Evolutionary conservation across 2,113 vertebrate species (phyloP).

Genomic region (Neodontobutis hainanensis): DNA sequence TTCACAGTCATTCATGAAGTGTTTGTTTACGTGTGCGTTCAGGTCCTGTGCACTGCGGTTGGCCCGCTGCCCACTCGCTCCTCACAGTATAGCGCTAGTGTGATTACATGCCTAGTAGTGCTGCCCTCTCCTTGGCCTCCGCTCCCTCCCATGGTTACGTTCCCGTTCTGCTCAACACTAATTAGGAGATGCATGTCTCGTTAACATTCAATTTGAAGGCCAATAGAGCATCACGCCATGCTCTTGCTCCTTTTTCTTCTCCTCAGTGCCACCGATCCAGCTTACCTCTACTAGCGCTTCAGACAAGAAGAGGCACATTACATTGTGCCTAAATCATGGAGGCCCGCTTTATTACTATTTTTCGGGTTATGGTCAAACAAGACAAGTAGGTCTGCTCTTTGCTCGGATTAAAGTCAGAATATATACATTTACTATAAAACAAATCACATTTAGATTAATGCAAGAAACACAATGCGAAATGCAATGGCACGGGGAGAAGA

Average conservation of each 20-base stretch:
- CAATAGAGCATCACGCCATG: slow-evolving; percentile 65
- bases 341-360: slow-evolving; percentile 1
- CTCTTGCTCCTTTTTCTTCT: slow-evolving; percentile 35
- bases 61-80: slow-evolving; percentile 67
- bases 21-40: slow-evolving; percentile 74
- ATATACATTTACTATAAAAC: slow-evolving; percentile 10
- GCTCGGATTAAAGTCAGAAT: neutral
- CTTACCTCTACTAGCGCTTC: slow-evolving; percentile 9
- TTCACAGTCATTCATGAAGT: slow-evolving; percentile 47
- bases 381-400: slow-evolving; percentile 6
- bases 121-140: slow-evolving; percentile 62
- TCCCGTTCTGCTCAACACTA: slow-evolving; percentile 71
- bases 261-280: slow-evolving; percentile 19
- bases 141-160: slow-evolving; percentile 57
- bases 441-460: slow-evolving; percentile 7
- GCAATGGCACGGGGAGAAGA: slow-evolving; percentile 17
- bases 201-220: slow-evolving; percentile 83
- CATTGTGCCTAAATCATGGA: slow-evolving; percentile 13
- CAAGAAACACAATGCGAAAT: slow-evolving; percentile 3
- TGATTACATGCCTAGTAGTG: slow-evolving; percentile 64
- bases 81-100: slow-evolving; percentile 49
- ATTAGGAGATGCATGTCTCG: slow-evolving; percentile 80
- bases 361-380: slow-evolving; percentile 15
- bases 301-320: slow-evolving; percentile 15
- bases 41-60: slow-evolving; percentile 55